phyloP scores from a whole-genome alignment of 1,140 invertebrate species.

The Doryteuthis pealeii region DNA sequence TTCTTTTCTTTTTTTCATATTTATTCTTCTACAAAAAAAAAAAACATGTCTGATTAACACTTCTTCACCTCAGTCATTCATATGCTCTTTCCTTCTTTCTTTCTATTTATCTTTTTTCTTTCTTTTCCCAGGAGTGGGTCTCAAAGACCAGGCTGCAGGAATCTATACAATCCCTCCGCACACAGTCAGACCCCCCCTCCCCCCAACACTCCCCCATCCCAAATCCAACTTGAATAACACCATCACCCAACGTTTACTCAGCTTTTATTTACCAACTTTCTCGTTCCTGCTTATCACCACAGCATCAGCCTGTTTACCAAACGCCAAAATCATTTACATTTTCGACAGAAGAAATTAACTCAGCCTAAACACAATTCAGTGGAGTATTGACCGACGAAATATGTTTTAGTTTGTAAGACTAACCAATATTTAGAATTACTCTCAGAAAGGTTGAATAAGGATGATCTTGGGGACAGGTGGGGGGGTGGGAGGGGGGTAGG shows the following conservation, averaged over 20 bases:
- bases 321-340: conserved; percentile 12
- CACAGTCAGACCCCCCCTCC: not conserved
- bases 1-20: too few relatives aligned
- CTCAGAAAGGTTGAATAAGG: conserved; percentile 5
- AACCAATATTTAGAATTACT: conserved; percentile 17
- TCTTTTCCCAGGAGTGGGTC: too few relatives aligned
- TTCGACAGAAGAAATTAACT: conserved; percentile 15
- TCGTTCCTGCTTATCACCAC: not conserved
- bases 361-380: conserved; percentile 4
- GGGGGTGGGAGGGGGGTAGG: not conserved
- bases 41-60: too few relatives aligned
- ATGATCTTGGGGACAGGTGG: too few relatives aligned
- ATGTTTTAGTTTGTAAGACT: conserved; percentile 17
- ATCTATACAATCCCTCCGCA: too few relatives aligned
- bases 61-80: too few relatives aligned
- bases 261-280: conserved; percentile 1
- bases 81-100: too few relatives aligned
- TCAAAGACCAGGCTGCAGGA: too few relatives aligned
- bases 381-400: conserved; percentile 7
- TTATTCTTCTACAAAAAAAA: too few relatives aligned
- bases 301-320: conserved; percentile 1
- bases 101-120: too few relatives aligned
- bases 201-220: not conserved
- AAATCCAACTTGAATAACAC: not conserved
- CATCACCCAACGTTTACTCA: not conserved